Base-by-base conservation (phyloP, 1,140 invertebrate species). In the Calliopsis andreniformis region DNA sequence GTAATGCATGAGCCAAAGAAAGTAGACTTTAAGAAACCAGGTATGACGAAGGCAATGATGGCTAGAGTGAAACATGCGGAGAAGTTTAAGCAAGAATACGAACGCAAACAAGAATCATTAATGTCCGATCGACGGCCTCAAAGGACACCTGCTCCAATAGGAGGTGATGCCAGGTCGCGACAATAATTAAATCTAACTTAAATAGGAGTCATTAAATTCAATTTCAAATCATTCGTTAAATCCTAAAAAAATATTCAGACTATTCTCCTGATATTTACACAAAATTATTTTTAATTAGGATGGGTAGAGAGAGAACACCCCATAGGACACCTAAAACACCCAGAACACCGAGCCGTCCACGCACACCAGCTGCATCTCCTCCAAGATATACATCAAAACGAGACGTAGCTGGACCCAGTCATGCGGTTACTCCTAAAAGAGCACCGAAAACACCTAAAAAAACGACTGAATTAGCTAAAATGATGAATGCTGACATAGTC, bases 401-500 rank as follows among this genome's bases (percentile, higher is more conserved):
- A 43, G 20, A 49, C n/a, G 10, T 42, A 16, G 32, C 53, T 55
- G 25, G 25, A 16, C 25, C 35, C 0, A 55, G 59, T 18, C 12
- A 3, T 4, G 0, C 14, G 14, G 0, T 49, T 2, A 1, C 49
- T n/a, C 42, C 28, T 0, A 63, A 43, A 42, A 62, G 39, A 10
- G 12, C 14, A 12, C 28, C 53, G 7, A 71, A 49, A 55, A 28
- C 30, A 7, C 43, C 42, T 61, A 79, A 72, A 42, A 80, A 78
- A 18, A 87, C 86, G 3, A 51, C 23, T 14, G 81, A 88, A 47
- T 58, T 87, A 12, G 87, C 88, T 4, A 83, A 53, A 56, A 56
- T 78, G 0, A 87, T 88, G 75, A 83, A 87, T 25, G 88, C 88
- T 0, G 85, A 89, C 3, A 70, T 89, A n/a, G 59, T 89, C 6